A percentile compares a stretch with the other conserved stretches of the same genome.
Conservation (phyloP, 2,888 invertebrate genomes). For the Drosophila diplacantha region DNA sequence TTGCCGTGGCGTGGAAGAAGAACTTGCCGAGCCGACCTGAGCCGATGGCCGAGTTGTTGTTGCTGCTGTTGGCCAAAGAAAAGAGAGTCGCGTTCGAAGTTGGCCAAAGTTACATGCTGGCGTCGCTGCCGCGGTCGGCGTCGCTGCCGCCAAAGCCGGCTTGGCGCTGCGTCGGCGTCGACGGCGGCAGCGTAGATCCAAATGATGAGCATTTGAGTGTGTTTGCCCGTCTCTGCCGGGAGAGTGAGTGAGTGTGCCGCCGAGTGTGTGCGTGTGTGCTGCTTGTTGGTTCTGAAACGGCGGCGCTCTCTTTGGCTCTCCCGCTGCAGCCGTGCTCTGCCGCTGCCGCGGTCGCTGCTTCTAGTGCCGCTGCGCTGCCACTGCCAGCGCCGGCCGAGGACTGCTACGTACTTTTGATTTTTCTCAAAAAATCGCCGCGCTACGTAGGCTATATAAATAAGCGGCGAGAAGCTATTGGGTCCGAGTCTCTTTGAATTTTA, state of each 20-base stretch:
- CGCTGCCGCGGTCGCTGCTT: slow-evolving; percentile 4
- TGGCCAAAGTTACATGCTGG: slow-evolving; percentile 63
- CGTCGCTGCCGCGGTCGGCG: slow-evolving; percentile 39
- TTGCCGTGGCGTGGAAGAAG: slow-evolving; percentile 22
- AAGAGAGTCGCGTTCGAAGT: slow-evolving; percentile 39
- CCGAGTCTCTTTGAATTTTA: slow-evolving; percentile 79
- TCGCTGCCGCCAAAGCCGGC: slow-evolving; percentile 52
- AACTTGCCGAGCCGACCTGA: slow-evolving; percentile 52
- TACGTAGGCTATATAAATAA: slow-evolving; percentile 79
- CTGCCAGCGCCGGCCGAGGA: slow-evolving; percentile 18
- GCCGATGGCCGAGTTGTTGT: slow-evolving; percentile 43
- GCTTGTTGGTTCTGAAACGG: slow-evolving; percentile 57
- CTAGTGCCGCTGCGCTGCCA: slow-evolving; percentile 3
- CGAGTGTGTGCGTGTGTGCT: slow-evolving; percentile 34
- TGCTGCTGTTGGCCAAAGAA: slow-evolving; percentile 54
- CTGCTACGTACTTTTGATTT: slow-evolving; percentile 59
- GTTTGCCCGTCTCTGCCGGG: slow-evolving; percentile 15
- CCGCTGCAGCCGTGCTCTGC: slow-evolving; percentile 54
- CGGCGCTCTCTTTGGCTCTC: slow-evolving; percentile 46
- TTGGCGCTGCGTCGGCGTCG: slow-evolving; percentile 38
- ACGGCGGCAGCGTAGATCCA: slow-evolving; percentile 54
- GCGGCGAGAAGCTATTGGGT: slow-evolving; percentile 78
- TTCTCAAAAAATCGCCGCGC: slow-evolving; percentile 75
- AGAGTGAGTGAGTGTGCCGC: slow-evolving; percentile 8
- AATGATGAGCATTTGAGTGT: slow-evolving; percentile 49